Conservation (phyloP, 1,140 invertebrate species). For the Drosophila ambigua region DNA sequence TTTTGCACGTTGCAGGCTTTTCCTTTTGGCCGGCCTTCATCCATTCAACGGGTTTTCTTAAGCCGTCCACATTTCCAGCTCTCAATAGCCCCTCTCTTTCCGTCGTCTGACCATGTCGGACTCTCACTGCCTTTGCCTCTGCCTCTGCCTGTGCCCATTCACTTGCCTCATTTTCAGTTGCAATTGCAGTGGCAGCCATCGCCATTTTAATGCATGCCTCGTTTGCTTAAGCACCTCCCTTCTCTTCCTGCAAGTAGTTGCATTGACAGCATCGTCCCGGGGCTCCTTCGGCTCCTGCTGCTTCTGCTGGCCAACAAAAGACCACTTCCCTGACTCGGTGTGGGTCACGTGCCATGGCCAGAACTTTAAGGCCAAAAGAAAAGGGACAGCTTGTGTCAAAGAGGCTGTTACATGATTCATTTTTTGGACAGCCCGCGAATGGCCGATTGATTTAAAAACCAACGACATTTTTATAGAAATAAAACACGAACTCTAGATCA, state of each 20-base stretch:
- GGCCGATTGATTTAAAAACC: conserved; percentile 26
- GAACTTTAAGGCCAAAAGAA: conserved; percentile 40
- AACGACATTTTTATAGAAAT: conserved; percentile 7
- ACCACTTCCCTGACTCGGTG: conserved; percentile 18
- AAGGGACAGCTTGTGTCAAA: conserved; percentile 31
- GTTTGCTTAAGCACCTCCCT: conserved; percentile 45
- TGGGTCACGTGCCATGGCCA: conserved; percentile 43
- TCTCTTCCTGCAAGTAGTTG: conserved; percentile 25
- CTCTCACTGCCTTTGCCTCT: not conserved
- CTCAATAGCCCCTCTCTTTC: conserved; percentile 2
- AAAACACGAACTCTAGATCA: conserved; percentile 9
- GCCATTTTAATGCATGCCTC: conserved; percentile 62
- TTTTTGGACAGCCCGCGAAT: conserved; percentile 19
- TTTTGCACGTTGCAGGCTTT: conserved; percentile 14
- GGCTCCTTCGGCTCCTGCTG: conserved; percentile 4
- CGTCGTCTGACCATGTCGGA: not conserved
- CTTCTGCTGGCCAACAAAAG: conserved; percentile 37
- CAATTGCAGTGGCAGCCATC: conserved; percentile 55
- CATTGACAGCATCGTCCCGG: conserved; percentile 37
- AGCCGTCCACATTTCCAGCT: conserved; percentile 30
- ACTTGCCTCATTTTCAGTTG: conserved; percentile 73
- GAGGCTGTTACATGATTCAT: conserved; percentile 35
- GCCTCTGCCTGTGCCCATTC: conserved; percentile 41
- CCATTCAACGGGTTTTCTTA: conserved; percentile 52
- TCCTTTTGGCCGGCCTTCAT: conserved; percentile 30